Conservation (phyloP, 2,113 vertebrate genomes). For the Passer montanus region DNA sequence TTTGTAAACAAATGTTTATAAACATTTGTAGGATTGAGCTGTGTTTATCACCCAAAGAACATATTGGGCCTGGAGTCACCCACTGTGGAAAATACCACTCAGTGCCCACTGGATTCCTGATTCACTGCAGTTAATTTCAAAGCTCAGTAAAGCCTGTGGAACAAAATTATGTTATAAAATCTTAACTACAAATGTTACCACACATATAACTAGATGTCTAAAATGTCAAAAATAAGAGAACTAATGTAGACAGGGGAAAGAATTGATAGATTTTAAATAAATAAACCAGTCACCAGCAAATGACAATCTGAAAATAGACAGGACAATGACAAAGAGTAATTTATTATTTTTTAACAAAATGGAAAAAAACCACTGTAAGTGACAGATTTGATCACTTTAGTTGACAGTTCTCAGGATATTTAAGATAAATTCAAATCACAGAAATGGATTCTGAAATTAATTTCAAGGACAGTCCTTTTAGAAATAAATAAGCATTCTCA, state of each 20-base stretch:
- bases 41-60: not conserved
- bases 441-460: not conserved
- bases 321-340: slow-evolving; percentile 42
- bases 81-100: not conserved
- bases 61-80: not conserved
- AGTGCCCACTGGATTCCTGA: not conserved
- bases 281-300: slow-evolving; percentile 56
- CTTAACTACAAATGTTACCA: not conserved
- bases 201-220: slow-evolving; percentile 17
- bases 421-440: not conserved
- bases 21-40: not conserved
- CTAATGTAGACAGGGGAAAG: not conserved
- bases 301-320: slow-evolving; percentile 14
- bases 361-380: not conserved
- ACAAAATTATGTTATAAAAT: slow-evolving; percentile 41
- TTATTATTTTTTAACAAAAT: not conserved
- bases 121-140: not conserved
- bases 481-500: not conserved
- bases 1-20: not conserved
- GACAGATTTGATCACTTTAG: not conserved
- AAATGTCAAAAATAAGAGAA: slow-evolving; percentile 21
- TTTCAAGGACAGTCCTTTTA: not conserved
- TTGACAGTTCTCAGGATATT: not conserved
- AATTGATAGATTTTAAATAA: slow-evolving; percentile 41
- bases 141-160: not conserved